Base-by-base conservation (phyloP, 2,113 vertebrate genomes). In the Aramus guarauna region DNA sequence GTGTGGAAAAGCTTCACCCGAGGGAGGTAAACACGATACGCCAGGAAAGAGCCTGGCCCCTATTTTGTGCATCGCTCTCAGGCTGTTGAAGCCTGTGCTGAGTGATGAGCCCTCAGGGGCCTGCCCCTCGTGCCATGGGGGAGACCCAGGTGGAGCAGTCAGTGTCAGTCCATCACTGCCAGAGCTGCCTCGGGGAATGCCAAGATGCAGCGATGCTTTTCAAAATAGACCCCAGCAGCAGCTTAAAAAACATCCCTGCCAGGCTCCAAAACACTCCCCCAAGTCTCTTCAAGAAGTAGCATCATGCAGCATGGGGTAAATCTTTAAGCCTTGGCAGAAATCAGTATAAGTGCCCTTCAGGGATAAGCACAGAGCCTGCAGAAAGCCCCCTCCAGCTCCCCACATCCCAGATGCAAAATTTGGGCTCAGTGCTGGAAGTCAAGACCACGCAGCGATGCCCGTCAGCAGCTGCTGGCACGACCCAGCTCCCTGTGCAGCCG, bases 21-120 rank as follows among this genome's bases (percentile, higher is more conserved):
- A 1, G 0, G 63, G 45, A 79, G 9, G 0, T 29, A 41, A 27
- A 16, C 5, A 1, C 0, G 15, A 4, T 12, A 6, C 0, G 1
- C 10, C 14, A 48, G 24, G 22, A 34, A 67, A 45, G 63, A 74
- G 21, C 14, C 55, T 34, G 41, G 7, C 1, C 5, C 8, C 12
- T 39, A 0, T 41, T 39, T 26, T 55, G 58, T 5, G 39, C 52
- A 55, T 9, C 68, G 5, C 4, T 19, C 50, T 74, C 45, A 27
- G 43, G 26, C 56, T 85, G 32, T 4, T 60, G 85, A 47, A 11
- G 39, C 21, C 14, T 63, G 63, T 30, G 64, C 43, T 60, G 73
- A 85, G 78, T 1, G 48, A 24, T 52, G 47, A 53, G 41, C 20
- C 8, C 78, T 23, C 3, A 0, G 20, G 53, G 27, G 6, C 24